These are phyloP conservation scores for Apoderus coryli DNA, from an alignment of 2,888 invertebrate genomes.

Conservation along the genomic window DNA sequence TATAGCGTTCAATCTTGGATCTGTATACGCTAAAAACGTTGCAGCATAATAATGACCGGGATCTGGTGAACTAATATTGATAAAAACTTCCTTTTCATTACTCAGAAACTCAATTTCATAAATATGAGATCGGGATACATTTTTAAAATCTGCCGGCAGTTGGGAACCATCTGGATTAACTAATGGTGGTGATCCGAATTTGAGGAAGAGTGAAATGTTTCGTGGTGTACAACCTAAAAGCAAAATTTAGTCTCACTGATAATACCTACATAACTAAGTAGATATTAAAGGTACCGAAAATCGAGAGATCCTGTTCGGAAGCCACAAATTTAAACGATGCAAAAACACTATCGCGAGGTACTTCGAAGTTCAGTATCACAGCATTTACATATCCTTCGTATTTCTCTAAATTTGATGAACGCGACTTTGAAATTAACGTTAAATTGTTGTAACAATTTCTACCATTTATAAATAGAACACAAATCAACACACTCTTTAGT, in stretches of 20 bases:
- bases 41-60: constrained; percentile 71
- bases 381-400: constrained; percentile 27
- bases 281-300: constrained; percentile 24
- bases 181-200: constrained; percentile 70
- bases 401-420: constrained; percentile 23
- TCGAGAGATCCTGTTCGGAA: constrained; percentile 25
- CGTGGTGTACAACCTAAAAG: constrained; percentile 26
- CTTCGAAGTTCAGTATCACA: constrained; percentile 26
- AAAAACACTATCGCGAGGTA: constrained; percentile 27
- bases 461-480: too few relatives aligned
- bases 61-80: constrained; percentile 47
- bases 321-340: constrained; percentile 28
- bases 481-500: too few relatives aligned
- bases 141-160: constrained; percentile 40
- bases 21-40: constrained; percentile 62
- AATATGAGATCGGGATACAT: constrained; percentile 32
- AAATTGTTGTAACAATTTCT: too few relatives aligned
- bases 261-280: constrained; percentile 2
- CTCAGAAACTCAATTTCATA: constrained; percentile 46
- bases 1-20: constrained; percentile 56
- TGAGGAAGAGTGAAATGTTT: constrained; percentile 55
- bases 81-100: constrained; percentile 42
- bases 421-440: constrained; percentile 20
- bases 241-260: constrained; percentile 3
- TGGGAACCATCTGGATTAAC: constrained; percentile 68